These are phyloP conservation scores for Mylabris phalerata DNA, from an alignment of 1,140 invertebrate species.

Conservation along the genomic window DNA sequence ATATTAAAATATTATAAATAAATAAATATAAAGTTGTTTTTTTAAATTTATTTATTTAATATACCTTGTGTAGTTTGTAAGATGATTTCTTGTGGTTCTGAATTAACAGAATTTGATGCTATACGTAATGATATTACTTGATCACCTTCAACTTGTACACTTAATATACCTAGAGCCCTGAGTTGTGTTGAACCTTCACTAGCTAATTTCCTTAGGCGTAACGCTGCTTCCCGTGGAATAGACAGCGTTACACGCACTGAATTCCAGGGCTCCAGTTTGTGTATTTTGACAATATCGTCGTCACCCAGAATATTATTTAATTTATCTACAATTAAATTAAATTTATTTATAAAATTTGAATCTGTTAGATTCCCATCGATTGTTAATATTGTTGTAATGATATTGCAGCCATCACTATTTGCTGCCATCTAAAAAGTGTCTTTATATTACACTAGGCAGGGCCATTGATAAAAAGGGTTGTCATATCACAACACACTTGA, in stretches of 20 bases:
- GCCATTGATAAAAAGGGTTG: not conserved
- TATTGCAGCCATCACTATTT: conserved; percentile 64
- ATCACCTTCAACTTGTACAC: conserved; percentile 93
- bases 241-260: conserved; percentile 94
- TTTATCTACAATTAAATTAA: conserved; percentile 59
- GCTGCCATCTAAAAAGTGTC: conserved; percentile 56
- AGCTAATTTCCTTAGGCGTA: conserved; percentile 80
- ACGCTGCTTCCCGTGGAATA: conserved; percentile 89
- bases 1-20: conserved; percentile 1
- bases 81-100: conserved; percentile 61
- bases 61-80: conserved; percentile 17
- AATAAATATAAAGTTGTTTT: not conserved
- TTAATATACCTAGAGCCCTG: conserved; percentile 85
- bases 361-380: conserved; percentile 74
- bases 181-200: conserved; percentile 81
- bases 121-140: conserved; percentile 88
- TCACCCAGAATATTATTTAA: conserved; percentile 63
- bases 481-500: no score
- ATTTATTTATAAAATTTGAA: conserved; percentile 62
- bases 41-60: not conserved
- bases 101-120: conserved; percentile 57
- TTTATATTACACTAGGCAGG: not conserved
- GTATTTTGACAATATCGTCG: conserved; percentile 51
- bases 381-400: conserved; percentile 65
- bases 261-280: conserved; percentile 97